These are phyloP conservation scores for Salmo trutta DNA, from an alignment of 2,797 vertebrate species.

Conservation along the genomic window DNA sequence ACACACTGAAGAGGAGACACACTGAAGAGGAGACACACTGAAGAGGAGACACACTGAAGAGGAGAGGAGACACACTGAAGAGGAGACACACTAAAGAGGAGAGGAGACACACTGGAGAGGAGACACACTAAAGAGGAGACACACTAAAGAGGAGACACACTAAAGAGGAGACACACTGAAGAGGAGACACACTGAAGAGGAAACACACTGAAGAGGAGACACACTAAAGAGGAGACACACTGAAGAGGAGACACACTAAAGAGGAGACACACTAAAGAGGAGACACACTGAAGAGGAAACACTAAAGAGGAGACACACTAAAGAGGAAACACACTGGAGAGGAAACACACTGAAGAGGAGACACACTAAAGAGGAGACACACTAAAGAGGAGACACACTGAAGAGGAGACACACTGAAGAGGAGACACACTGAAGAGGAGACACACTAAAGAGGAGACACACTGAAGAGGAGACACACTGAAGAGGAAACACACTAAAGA, in stretches of 20 bases:
- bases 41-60: conserved; percentile 37
- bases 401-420: not conserved
- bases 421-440: conserved; percentile 35
- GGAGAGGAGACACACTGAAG: conserved; percentile 30
- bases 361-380: conserved; percentile 26
- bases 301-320: conserved; percentile 7
- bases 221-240: conserved; percentile 24
- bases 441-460: conserved; percentile 16
- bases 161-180: not conserved
- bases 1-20: conserved; percentile 15
- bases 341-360: too few relatives aligned
- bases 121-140: conserved; percentile 13
- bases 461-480: conserved; percentile 25
- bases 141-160: conserved; percentile 41
- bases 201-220: conserved; percentile 16
- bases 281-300: conserved; percentile 28
- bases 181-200: conserved; percentile 32
- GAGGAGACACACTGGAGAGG: conserved; percentile 22
- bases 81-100: conserved; percentile 10
- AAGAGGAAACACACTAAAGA: conserved; percentile 37
- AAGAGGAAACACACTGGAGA: not conserved
- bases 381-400: conserved; percentile 38
- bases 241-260: conserved; percentile 38
- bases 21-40: not conserved
- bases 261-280: conserved; percentile 1